phyloP scores from a whole-genome alignment of 2,888 invertebrate species.

The Quadriops clusia region DNA sequence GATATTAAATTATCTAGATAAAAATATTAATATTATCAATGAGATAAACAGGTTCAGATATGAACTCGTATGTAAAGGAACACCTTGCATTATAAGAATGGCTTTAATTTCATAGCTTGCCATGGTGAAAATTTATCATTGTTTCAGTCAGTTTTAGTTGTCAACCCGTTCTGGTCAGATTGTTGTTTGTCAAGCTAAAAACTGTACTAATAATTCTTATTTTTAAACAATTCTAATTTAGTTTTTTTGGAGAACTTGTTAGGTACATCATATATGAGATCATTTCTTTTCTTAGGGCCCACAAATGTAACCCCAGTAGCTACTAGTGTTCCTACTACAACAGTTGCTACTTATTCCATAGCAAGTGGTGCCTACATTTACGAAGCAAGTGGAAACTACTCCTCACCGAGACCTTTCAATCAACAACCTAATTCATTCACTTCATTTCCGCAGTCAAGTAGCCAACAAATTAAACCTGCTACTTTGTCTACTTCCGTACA shows the following conservation, averaged over 20 bases:
- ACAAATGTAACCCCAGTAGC: slow-evolving; percentile 22
- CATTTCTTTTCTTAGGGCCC: slow-evolving; percentile 22
- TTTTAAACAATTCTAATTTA: not conserved
- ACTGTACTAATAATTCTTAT: no score
- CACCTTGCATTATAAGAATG: no score
- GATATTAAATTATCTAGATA: no score
- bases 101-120: no score
- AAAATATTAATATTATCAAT: no score
- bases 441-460: slow-evolving; percentile 25
- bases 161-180: no score
- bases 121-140: no score
- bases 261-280: not conserved
- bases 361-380: slow-evolving; percentile 32
- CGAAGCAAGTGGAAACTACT: slow-evolving; percentile 29
- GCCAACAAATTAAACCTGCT: slow-evolving; percentile 26
- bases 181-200: no score
- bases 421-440: slow-evolving; percentile 28
- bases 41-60: no score
- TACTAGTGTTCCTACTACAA: slow-evolving; percentile 25
- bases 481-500: slow-evolving; percentile 27
- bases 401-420: slow-evolving; percentile 27
- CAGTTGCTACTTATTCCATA: slow-evolving; percentile 30
- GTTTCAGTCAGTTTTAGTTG: no score
- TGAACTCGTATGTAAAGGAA: no score
- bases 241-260: not conserved